phyloP scores from a whole-genome alignment of 2,797 vertebrate species.

The Uromys caudimaculatus region DNA sequence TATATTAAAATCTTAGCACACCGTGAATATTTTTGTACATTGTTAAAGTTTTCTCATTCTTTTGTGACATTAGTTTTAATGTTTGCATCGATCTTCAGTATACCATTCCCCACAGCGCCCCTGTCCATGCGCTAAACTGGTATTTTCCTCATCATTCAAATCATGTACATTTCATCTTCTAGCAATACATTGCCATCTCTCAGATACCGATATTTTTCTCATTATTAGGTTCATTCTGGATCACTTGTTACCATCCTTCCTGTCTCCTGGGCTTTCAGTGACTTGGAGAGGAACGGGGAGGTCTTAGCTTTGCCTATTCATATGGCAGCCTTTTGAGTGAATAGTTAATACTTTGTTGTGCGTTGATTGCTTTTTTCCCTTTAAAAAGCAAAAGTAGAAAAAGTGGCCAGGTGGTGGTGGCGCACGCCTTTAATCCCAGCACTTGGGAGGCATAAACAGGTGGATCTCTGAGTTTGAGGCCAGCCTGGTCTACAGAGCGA shows the following conservation, averaged over 20 bases:
- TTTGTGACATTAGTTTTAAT: not conserved
- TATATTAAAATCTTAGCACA: not conserved
- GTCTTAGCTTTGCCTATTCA: not conserved
- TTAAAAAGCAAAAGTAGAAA: not conserved
- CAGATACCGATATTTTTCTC: not conserved
- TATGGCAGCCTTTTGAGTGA: not conserved
- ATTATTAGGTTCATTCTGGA: not conserved
- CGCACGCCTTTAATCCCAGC: too few species aligned
- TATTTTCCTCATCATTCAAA: not conserved
- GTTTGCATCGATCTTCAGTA: not conserved
- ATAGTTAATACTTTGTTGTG: not conserved
- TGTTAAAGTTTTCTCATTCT: not conserved
- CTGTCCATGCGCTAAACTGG: not conserved
- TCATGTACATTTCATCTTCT: not conserved
- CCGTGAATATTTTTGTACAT: not conserved
- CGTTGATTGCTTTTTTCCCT: not conserved
- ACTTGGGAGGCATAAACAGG: too few species aligned
- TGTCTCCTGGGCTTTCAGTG: not conserved
- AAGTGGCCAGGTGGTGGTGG: too few species aligned
- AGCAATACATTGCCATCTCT: slow-evolving; percentile 23
- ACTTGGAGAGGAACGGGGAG: not conserved
- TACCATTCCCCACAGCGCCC: not conserved
- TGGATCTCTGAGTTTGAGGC: too few species aligned
- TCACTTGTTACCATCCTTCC: not conserved
- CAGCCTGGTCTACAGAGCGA: too few species aligned